Evolutionary conservation across 2,113 vertebrate genomes (phyloP).

Genomic region (Megaceryle maxima): DNA sequence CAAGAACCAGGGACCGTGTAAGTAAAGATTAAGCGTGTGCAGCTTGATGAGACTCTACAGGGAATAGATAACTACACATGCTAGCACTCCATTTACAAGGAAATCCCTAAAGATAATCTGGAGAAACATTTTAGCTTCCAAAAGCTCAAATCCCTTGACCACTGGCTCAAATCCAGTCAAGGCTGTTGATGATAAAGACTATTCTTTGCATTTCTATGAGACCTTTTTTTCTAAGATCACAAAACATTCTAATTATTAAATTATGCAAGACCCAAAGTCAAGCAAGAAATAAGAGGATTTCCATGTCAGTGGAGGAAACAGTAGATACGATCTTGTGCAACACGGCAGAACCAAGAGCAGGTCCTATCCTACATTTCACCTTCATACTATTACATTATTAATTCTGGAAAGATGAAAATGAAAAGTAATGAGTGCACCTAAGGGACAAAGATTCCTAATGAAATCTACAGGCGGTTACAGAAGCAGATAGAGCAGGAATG

Average conservation of each 20-base stretch:
- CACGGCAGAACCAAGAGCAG: not conserved
- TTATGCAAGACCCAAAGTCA: not conserved
- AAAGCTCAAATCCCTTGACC: constrained; percentile 43
- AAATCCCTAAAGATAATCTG: constrained; percentile 56
- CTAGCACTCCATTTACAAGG: constrained; percentile 40
- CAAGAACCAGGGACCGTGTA: constrained; percentile 15
- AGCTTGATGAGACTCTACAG: constrained; percentile 45
- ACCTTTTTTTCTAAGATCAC: not conserved
- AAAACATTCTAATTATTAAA: not conserved
- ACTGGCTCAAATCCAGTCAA: constrained; percentile 31
- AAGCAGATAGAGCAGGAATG: not conserved
- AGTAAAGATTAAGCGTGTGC: constrained; percentile 50
- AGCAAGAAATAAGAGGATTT: not conserved
- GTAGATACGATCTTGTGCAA: not conserved
- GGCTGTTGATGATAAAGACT: not conserved
- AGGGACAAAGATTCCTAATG: not conserved
- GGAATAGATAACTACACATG: constrained; percentile 46
- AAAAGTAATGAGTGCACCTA: not conserved
- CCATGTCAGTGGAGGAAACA: not conserved
- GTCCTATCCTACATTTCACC: not conserved
- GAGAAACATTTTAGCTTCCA: constrained; percentile 19
- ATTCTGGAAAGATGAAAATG: not conserved
- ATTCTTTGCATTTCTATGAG: not conserved
- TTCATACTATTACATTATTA: not conserved
- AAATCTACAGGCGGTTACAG: not conserved